Percentiles rank a stretch among this genome's conserved stretches.
Conservation (phyloP, 1,140 invertebrate genomes). For the Atopsyche davidsoni region DNA sequence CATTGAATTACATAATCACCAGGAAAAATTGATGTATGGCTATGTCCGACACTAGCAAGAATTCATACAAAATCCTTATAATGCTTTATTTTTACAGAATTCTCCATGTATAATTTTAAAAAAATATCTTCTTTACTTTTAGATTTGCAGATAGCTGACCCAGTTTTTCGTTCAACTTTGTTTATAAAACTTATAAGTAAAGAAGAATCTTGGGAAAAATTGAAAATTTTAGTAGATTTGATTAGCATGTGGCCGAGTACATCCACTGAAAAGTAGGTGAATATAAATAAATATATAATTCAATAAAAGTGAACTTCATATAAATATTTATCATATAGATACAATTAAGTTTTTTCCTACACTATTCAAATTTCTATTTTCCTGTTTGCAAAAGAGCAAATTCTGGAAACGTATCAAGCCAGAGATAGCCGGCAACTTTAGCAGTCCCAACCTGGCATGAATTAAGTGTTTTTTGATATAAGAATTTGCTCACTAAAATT, state of each 20-base stretch:
- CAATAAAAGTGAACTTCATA: background rate
- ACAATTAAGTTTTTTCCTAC: background rate
- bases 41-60: too few relatives aligned
- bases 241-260: constrained; percentile 25
- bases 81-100: constrained; percentile 5
- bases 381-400: background rate
- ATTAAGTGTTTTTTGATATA: background rate
- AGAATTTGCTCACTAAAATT: background rate
- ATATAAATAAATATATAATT: constrained; percentile 3
- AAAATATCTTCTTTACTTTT: too few relatives aligned
- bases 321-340: background rate
- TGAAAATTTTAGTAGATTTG: constrained; percentile 27
- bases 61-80: background rate
- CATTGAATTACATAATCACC: constrained; percentile 4
- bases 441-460: background rate
- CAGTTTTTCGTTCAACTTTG: constrained; percentile 1
- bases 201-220: constrained; percentile 23
- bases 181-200: constrained; percentile 21
- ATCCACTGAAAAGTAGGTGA: constrained; percentile 12
- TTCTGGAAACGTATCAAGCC: background rate
- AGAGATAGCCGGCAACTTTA: too few relatives aligned
- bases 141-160: constrained; percentile 11
- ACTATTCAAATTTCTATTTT: background rate
- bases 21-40: too few relatives aligned
- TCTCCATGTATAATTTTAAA: constrained; percentile 1